These are phyloP conservation scores for Apotomis turbidana DNA, from an alignment of 2,888 invertebrate species.

Conservation along the genomic window DNA sequence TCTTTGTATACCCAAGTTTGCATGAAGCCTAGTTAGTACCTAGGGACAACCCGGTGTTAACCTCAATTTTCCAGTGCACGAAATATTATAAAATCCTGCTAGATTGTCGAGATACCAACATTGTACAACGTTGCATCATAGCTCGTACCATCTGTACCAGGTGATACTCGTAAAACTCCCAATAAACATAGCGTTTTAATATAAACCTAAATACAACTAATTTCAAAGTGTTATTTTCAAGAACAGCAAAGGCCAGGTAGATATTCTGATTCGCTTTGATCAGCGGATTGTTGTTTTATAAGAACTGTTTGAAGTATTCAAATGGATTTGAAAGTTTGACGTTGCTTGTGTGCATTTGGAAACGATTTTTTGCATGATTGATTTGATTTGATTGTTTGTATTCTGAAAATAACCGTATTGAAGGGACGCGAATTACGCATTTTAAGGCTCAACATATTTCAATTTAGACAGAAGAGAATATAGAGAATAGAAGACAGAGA, in stretches of 20 bases:
- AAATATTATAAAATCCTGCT: not conserved
- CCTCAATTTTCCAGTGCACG: not conserved
- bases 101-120: constrained; percentile 5
- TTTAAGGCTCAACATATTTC: not conserved
- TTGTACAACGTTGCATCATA: not conserved
- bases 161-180: not conserved
- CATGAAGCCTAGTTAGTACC: too few species aligned
- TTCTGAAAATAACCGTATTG: not conserved
- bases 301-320: constrained; percentile 17
- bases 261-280: constrained; percentile 22
- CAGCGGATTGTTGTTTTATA: constrained; percentile 10
- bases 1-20: not conserved
- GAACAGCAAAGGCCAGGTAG: constrained; percentile 4
- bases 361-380: not conserved
- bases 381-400: not conserved
- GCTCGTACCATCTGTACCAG: constrained; percentile 9
- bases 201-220: not conserved
- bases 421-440: not conserved
- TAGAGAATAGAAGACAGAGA: too few species aligned
- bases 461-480: not conserved
- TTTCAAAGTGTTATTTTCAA: constrained; percentile 1
- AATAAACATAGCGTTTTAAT: not conserved
- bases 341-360: not conserved
- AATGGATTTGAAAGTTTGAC: constrained; percentile 1
- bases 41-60: not conserved